Evolutionary conservation across 2,888 invertebrate genomes (phyloP).

Genomic region (Nomada goodeniana): DNA sequence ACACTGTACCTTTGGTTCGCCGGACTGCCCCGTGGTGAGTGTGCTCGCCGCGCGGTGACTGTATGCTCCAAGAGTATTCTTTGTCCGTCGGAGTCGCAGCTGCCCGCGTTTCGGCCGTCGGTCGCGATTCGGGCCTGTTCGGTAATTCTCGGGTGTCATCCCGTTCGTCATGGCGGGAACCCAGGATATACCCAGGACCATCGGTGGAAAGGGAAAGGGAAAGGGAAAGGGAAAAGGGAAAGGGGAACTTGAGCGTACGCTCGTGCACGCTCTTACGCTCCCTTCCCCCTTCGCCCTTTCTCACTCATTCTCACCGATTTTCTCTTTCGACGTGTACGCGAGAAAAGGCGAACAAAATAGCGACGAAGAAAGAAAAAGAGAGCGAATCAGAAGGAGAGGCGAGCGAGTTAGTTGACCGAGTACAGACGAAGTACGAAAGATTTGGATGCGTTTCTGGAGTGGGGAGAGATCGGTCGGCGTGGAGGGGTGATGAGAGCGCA

Average conservation of each 20-base stretch:
- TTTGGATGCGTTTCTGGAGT: constrained; percentile 52
- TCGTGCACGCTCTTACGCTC: constrained; percentile 43
- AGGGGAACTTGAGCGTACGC: constrained; percentile 56
- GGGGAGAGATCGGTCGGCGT: constrained; percentile 37
- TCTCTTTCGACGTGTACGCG: constrained; percentile 6
- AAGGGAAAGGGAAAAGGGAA: constrained; percentile 68
- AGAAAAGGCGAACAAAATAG: constrained; percentile 56
- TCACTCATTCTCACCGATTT: background rate
- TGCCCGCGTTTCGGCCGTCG: constrained; percentile 82
- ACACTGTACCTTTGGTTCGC: constrained; percentile 83
- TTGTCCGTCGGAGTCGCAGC: constrained; percentile 83
- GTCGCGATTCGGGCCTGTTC: constrained; percentile 76
- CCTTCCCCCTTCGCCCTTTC: background rate
- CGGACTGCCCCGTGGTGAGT: constrained; percentile 83
- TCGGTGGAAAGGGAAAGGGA: constrained; percentile 68
- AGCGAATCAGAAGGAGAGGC: constrained; percentile 40
- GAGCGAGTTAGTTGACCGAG: constrained; percentile 59
- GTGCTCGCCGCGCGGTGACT: constrained; percentile 84
- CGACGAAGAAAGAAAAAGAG: constrained; percentile 23
- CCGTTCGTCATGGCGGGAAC: constrained; percentile 83
- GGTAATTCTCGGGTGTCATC: constrained; percentile 80
- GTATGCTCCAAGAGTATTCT: constrained; percentile 82
- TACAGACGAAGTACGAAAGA: constrained; percentile 62
- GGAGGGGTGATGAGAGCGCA: constrained; percentile 43
- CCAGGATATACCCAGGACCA: constrained; percentile 81